Base-by-base conservation (phyloP, 2,888 invertebrate genomes). In the Acrobeloides nanus region DNA sequence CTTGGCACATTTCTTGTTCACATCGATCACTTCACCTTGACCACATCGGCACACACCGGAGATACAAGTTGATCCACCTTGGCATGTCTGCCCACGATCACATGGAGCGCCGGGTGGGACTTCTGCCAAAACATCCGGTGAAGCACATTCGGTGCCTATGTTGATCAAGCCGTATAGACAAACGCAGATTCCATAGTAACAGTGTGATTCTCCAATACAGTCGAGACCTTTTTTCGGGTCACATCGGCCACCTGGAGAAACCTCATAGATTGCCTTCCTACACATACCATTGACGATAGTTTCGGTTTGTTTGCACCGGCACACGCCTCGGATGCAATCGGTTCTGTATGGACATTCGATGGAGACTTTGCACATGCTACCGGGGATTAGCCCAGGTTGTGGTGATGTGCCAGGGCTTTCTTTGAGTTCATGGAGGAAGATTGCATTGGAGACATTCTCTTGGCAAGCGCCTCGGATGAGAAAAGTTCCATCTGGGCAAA, bases 251-350 rank as follows among this genome's bases (percentile, higher is more conserved):
- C 70, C 69, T 0, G 64, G 24, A 12, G 50, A 20, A 34, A 46
- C 45, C 29, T 51, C 55, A 29, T 64, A 58, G 29, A 63, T 60
- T 6, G 67, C 64, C 26, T 52, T 44, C 29, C 68, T 52, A 17
- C 69, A 69, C 2, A 59, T 55, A 4, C 54, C 58, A 23, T 59
- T 61, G 1, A 64, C 61, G 15, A 69, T 68, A 3, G 70, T 71
- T 46, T 70, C 70, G 38, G 62, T 62, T 39, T 50, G 46, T 21
- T 53, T 55, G 46, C 72, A 72, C 0, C 70, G 53, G 47, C 72
- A 72, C 12, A 71, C 66, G 21, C 65, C 66, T 20, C 64, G 57
- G 6, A 64, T 29, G 40, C 72, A 72, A 50, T 64, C 63, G 1
- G 68, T 62, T 6, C 67, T 51, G 43, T 54, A 65, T 1, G 61